Percentiles rank a stretch among this genome's conserved stretches.
Evolutionary conservation across 2,113 vertebrate genomes (phyloP).

Genomic region (Chaetura pelagica): DNA sequence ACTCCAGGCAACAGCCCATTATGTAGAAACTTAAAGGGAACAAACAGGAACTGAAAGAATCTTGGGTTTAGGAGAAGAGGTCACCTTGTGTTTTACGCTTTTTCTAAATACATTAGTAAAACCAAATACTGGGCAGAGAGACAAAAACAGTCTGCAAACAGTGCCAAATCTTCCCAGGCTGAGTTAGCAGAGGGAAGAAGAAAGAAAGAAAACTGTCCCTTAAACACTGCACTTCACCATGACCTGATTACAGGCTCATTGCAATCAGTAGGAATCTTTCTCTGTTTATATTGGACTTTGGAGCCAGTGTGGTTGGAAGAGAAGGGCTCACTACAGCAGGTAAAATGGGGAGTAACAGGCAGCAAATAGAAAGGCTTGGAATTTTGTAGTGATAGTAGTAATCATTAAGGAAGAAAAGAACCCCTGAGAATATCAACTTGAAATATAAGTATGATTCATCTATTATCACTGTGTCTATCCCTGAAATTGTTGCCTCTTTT

Average conservation of each 20-base stretch:
- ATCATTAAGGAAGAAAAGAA: neutral
- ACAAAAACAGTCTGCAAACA: neutral
- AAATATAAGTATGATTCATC: neutral
- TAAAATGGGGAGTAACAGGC: neutral
- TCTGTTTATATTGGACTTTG: neutral
- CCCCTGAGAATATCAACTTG: neutral
- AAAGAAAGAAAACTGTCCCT: neutral
- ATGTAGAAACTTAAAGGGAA: neutral
- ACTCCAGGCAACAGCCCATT: neutral
- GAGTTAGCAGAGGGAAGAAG: neutral
- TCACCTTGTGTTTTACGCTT: neutral
- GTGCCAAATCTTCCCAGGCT: neutral
- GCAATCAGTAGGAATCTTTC: neutral
- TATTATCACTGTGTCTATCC: conserved; percentile 1
- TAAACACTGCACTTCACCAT: neutral
- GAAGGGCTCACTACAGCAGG: neutral
- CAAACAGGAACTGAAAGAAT: neutral
- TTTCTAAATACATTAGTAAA: neutral
- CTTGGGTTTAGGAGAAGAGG: neutral
- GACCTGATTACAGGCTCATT: neutral
- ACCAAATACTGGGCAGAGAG: neutral
- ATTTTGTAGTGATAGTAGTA: neutral
- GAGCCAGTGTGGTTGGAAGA: neutral
- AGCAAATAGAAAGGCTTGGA: neutral
- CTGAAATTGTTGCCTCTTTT: neutral